phyloP scores from a whole-genome alignment of 2,797 vertebrate species.

The Rhabdophis nuchalis region DNA sequence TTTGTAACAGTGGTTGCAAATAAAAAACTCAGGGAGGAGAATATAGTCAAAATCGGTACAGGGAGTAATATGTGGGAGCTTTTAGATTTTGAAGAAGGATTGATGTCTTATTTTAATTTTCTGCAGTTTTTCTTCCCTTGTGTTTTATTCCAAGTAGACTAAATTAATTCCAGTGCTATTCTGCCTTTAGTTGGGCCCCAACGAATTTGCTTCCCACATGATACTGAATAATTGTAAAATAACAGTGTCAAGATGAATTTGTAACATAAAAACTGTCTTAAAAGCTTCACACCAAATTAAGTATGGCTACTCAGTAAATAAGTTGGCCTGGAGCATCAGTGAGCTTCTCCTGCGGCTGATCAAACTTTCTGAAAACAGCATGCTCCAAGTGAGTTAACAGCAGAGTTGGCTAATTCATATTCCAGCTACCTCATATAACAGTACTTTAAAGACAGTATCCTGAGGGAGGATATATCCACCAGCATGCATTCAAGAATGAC shows the following conservation, averaged over 20 bases:
- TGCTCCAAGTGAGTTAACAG: not conserved
- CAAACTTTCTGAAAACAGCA: slow-evolving; percentile 13
- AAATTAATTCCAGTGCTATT: not conserved
- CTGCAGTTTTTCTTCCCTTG: not conserved
- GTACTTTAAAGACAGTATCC: not conserved
- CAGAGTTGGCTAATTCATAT: not conserved
- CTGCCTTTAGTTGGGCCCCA: slow-evolving; percentile 18
- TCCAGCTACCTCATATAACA: not conserved
- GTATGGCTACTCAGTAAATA: slow-evolving; percentile 14
- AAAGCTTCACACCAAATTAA: slow-evolving; percentile 36
- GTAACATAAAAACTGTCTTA: slow-evolving; percentile 29
- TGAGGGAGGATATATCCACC: not conserved
- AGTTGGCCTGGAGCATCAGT: not conserved
- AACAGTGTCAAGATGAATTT: not conserved
- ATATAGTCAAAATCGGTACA: not conserved
- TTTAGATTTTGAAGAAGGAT: not conserved
- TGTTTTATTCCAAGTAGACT: not conserved
- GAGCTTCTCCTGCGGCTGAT: not conserved
- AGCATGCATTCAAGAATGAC: not conserved
- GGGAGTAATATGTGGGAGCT: not conserved
- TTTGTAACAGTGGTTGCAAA: not conserved
- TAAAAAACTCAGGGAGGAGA: not conserved
- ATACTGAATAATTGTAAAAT: slow-evolving; percentile 31
- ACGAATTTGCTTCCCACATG: slow-evolving; percentile 15
- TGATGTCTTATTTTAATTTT: not conserved